Evolutionary conservation across 30 jellyfish, hydroid and myxozoan genomes (phyloP).

Genomic region (Pseudorhiza aurosa): DNA sequence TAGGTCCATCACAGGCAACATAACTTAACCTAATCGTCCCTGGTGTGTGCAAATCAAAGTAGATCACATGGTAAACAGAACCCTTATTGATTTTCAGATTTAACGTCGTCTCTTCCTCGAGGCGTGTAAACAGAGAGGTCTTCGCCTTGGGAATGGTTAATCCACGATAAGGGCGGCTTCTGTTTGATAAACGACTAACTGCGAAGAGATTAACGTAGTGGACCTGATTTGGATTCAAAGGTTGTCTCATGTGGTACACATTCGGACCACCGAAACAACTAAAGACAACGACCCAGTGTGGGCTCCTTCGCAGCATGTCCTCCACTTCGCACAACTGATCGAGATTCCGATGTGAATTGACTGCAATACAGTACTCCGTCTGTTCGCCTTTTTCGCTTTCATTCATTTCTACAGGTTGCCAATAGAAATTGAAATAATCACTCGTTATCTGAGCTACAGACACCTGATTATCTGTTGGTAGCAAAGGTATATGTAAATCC

Average conservation of each 20-base stretch:
- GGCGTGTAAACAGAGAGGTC: constrained; percentile 7
- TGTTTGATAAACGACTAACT: constrained; percentile 44
- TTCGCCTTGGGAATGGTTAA: constrained; percentile 28
- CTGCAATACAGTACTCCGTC: constrained; percentile 38
- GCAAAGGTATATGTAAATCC: constrained; percentile 24
- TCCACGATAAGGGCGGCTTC: constrained; percentile 52
- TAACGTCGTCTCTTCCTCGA: constrained; percentile 18
- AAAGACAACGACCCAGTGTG: constrained; percentile 12
- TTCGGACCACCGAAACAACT: constrained; percentile 45
- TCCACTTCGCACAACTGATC: constrained; percentile 39
- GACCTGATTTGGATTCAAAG: background rate
- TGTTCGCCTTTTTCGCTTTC: background rate
- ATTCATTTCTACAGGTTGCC: constrained; percentile 40
- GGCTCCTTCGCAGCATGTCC: constrained; percentile 13
- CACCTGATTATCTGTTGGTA: constrained; percentile 51
- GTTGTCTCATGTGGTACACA: constrained; percentile 18
- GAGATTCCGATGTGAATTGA: background rate
- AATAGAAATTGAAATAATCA: constrained; percentile 14
- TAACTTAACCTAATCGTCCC: constrained; percentile 21
- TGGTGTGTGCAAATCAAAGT: constrained; percentile 11
- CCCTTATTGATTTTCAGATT: constrained; percentile 37
- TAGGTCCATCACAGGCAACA: constrained; percentile 62
- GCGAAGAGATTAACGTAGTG: constrained; percentile 53
- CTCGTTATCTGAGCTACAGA: constrained; percentile 37
- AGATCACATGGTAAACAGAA: constrained; percentile 23